Evolutionary conservation across 2,888 invertebrate genomes (phyloP), one percentile per base, ranked within the genome.

Genomic region (Cephus pygmeus): DNA sequence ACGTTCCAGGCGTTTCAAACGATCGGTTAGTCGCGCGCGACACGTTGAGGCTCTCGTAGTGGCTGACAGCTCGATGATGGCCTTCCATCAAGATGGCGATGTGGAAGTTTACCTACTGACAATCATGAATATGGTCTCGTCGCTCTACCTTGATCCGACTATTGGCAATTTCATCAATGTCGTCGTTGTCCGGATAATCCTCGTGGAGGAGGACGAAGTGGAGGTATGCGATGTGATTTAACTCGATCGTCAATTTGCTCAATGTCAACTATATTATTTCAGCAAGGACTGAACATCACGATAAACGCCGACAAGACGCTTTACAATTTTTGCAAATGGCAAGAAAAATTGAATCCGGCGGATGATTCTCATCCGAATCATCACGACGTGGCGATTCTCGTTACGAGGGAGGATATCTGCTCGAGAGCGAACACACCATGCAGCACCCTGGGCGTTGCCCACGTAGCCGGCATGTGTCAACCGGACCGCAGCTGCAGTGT

Each of bases 161-260:
- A 97, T 98, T 85, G 98, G 98, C 75, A 98, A 98, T 92, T 96
- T 96, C 89, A 96, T 98, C 86, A 97, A 97, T 91, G 95, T 98
- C 80, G 96, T 96, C n/a, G 95, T 98, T 69, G 97, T 98, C 23
- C 94, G 96, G 88, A 96, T 98, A 75, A 94, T 97, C 82, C 93
- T 97, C 34, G 93, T 97, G 81, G 96, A 96, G 87, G 94, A 95
- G 81, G 91, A 92, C n/a, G 92, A 92, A 78, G 92, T 93, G 80
- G 92, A 93, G 81, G 93, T 94, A 75, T 92, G 6, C 15, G 15
- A 40, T 40, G 15, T 1, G 15, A 40, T 40, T 15, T 40, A 15
- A 4, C 40, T 40, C 15, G 15, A 15, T 40, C 6, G 15, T 40
- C 4, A 15, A 40, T 40, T 40, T 6, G 4, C 1, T 3, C 68